Evolutionary conservation across 2,113 vertebrate genomes (phyloP).

Genomic region (Cyprinodon tularosa): DNA sequence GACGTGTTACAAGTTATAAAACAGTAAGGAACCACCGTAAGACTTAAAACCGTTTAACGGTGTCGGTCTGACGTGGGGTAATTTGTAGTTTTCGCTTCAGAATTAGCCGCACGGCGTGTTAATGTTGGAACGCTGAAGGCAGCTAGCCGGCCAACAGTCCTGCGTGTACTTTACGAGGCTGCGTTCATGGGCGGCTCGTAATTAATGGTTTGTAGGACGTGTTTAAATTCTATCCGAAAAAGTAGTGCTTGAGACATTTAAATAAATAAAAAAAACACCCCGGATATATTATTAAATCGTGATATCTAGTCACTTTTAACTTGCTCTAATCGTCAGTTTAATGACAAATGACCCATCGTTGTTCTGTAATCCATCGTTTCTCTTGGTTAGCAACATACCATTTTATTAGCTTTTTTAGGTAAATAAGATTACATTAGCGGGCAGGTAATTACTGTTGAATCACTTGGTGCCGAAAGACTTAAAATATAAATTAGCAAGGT

Average conservation of each 20-base stretch:
- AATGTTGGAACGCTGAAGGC: slow-evolving; percentile 34
- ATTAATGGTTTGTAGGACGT: not conserved
- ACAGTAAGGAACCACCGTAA: slow-evolving; percentile 61
- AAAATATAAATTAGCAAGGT: not conserved
- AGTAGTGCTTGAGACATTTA: not conserved
- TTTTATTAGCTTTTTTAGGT: not conserved
- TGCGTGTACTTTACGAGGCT: slow-evolving; percentile 42
- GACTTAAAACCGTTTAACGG: not conserved
- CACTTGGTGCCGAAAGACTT: not conserved
- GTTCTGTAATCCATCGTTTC: not conserved
- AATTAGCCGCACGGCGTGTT: slow-evolving; percentile 2
- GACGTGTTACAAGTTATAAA: slow-evolving; percentile 50
- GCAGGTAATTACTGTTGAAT: not conserved
- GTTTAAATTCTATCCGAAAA: not conserved
- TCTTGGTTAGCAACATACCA: not conserved
- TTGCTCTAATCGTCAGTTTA: not conserved
- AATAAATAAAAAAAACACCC: no score
- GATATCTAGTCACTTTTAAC: not conserved
- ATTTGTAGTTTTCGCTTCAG: slow-evolving; percentile 29
- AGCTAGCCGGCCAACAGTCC: slow-evolving; percentile 59
- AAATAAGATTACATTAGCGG: not conserved
- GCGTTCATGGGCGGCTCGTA: slow-evolving; percentile 47
- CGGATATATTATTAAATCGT: not conserved
- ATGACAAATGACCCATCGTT: not conserved
- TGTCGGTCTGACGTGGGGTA: slow-evolving; percentile 8